A percentile compares a stretch with the other conserved stretches of the same genome.
Evolutionary conservation across 2,113 vertebrate genomes (phyloP).

Genomic region (Centropus bengalensis): DNA sequence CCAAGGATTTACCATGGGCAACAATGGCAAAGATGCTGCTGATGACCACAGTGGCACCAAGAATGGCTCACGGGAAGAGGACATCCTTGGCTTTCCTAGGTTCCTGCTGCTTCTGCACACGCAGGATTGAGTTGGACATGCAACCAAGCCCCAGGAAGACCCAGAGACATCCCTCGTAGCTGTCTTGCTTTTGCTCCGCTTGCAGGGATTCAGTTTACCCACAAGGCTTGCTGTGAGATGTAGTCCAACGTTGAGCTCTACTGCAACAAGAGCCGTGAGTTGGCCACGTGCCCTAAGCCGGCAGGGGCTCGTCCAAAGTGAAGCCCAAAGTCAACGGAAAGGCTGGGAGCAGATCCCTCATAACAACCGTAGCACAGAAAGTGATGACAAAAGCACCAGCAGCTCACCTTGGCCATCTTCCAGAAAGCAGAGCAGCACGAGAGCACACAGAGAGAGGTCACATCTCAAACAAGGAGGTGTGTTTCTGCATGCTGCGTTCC

Average conservation of each 20-base stretch:
- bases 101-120: background rate
- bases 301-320: background rate
- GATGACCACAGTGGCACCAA: background rate
- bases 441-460: background rate
- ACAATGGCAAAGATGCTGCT: background rate
- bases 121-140: background rate
- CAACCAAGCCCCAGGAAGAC: background rate
- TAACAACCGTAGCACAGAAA: background rate
- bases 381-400: background rate
- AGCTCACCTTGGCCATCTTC: background rate
- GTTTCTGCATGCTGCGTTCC: background rate
- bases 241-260: background rate
- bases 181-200: background rate
- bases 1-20: no score
- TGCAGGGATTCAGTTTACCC: background rate
- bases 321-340: background rate
- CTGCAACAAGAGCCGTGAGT: background rate
- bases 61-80: background rate
- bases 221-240: background rate
- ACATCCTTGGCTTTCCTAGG: background rate
- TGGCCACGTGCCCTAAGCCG: background rate
- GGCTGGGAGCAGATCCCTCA: background rate
- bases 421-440: background rate
- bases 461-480: background rate
- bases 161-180: background rate